Base-by-base conservation (phyloP, 2,888 invertebrate genomes). In the Pristionchus maxplancki region DNA sequence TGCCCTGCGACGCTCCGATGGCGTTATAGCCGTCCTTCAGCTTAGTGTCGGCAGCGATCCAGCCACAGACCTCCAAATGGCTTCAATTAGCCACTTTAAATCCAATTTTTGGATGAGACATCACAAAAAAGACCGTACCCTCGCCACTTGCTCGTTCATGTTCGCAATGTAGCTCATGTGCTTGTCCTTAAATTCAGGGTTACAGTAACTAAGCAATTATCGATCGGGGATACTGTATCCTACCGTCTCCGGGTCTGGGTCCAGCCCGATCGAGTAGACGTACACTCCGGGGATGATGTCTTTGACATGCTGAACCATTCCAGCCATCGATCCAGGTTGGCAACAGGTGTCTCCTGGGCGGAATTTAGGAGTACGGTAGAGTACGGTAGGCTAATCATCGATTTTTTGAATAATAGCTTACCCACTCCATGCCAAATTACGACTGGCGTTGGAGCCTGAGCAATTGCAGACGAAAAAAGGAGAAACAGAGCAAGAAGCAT, bases 1-100 rank as follows among this genome's bases (percentile, higher is more conserved):
- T 97, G 88, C 99, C 99, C 96, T 99, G 99, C 0, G 98, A 98
- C 95, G 99, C 98, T n/a, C 99, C 99, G 90, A 99, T 96, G 0
- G 97, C 97, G 95, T 99, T 97, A 95, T 97, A 99, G 13, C 99
- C 99, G 92, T 96, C 95, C 88, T 95, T 95, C 67, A 99, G 95
- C 8, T 96, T 95, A 0, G 96, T 95, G 95, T 98, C 97, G 20
- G 71, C 48, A 13, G 44, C 28, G 74, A 94, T 92, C 53, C 90
- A 89, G 0, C 96, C 94, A 95, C 99, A 99, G 0, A 96, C 98
- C 94, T 96, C n/a, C n/a, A n/a, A n/a, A n/a, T 48, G 44, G 11
- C 13, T 48, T 48, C 44, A 48, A n/a, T n/a, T n/a, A n/a, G n/a
- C n/a, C n/a, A n/a, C n/a, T n/a, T n/a, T n/a, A n/a, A n/a, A n/a